Conservation (phyloP, 2,113 vertebrate species). For the Indicator maculatus region DNA sequence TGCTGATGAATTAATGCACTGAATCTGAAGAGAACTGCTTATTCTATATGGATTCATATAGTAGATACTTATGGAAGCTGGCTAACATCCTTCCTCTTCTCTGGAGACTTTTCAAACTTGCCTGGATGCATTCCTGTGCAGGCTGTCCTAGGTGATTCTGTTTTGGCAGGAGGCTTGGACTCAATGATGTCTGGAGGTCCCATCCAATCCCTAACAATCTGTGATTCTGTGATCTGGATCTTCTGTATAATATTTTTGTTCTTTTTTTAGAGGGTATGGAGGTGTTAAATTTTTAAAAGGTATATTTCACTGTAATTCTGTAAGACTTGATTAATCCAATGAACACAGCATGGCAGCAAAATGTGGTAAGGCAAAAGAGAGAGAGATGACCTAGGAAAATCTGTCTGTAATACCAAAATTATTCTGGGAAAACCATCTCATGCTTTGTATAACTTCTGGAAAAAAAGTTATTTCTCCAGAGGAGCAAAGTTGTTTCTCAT, state of each 20-base stretch:
- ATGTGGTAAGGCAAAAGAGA: background rate
- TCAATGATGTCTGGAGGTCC: too few relatives aligned
- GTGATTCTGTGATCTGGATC: too few relatives aligned
- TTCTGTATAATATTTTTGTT: background rate
- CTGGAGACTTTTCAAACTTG: too few relatives aligned
- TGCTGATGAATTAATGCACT: background rate
- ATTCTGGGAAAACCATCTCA: background rate
- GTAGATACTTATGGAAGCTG: background rate
- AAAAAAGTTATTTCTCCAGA: background rate
- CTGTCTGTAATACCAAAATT: background rate
- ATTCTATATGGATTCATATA: background rate
- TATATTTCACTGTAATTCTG: background rate
- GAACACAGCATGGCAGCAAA: background rate
- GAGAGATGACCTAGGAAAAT: background rate
- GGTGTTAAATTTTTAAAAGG: background rate
- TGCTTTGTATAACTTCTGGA: background rate
- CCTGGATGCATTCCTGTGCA: too few relatives aligned
- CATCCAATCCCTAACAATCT: too few relatives aligned
- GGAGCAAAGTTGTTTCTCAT: background rate
- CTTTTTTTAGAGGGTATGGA: background rate
- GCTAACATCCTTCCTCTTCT: background rate
- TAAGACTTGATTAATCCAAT: background rate
- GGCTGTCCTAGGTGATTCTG: too few relatives aligned
- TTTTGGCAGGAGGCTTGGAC: too few relatives aligned
- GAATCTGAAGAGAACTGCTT: background rate